These are phyloP conservation scores for Heliconius ismenius DNA, from an alignment of 2,888 invertebrate genomes.

Conservation along the genomic window DNA sequence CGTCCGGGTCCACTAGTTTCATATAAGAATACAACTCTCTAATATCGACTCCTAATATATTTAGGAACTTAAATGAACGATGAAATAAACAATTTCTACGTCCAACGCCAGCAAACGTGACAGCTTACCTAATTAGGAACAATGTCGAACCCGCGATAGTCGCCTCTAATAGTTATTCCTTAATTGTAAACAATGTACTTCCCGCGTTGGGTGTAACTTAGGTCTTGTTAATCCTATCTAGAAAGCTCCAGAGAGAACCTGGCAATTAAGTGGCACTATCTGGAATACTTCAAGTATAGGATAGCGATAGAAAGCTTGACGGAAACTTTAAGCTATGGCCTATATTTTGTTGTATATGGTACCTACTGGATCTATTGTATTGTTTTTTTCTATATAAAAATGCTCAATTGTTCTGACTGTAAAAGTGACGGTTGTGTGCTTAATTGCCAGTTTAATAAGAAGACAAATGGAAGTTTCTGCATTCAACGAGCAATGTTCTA, in stretches of 20 bases:
- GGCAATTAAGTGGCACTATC: conserved; percentile 16
- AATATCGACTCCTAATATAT: not conserved
- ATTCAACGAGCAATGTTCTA: too few species aligned
- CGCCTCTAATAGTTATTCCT: conserved; percentile 22
- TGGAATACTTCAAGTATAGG: not conserved
- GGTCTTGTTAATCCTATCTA: conserved; percentile 16
- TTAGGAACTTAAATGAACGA: not conserved
- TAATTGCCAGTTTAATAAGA: not conserved
- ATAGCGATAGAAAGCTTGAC: not conserved
- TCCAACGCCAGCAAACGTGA: conserved; percentile 10
- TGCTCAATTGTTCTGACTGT: not conserved
- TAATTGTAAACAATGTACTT: conserved; percentile 38
- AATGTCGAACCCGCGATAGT: conserved; percentile 9
- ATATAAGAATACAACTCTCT: not conserved
- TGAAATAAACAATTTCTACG: not conserved
- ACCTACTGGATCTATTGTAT: not conserved
- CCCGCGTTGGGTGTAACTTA: conserved; percentile 28
- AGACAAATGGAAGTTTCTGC: not conserved
- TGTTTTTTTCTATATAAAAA: not conserved
- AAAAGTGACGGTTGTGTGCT: not conserved
- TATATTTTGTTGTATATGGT: not conserved
- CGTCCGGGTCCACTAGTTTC: too few species aligned
- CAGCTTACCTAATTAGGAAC: conserved; percentile 27
- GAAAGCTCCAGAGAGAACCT: not conserved
- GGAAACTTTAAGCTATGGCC: not conserved